Percentiles rank a stretch among this genome's conserved stretches.
Conservation (phyloP, 2,113 vertebrate genomes). For the Etia nguti region DNA sequence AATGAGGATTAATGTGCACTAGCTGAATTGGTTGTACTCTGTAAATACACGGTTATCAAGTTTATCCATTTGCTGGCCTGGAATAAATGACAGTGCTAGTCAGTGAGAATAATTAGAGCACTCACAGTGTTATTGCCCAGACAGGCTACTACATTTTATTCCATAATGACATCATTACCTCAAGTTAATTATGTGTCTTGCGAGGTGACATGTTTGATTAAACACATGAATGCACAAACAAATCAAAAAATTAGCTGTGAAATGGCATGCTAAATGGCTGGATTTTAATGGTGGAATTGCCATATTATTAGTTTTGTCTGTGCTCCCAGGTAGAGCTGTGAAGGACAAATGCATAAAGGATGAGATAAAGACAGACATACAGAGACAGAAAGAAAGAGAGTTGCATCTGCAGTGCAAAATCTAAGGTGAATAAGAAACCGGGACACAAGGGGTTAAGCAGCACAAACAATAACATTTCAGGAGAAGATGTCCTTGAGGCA, state of each 20-base stretch:
- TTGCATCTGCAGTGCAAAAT: background rate
- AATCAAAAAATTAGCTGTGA: constrained; percentile 41
- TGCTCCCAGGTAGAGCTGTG: constrained; percentile 23
- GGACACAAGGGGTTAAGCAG: constrained; percentile 71
- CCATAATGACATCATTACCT: constrained; percentile 64
- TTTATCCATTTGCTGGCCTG: constrained; percentile 34
- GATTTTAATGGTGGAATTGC: constrained; percentile 15
- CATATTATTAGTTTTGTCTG: constrained; percentile 25
- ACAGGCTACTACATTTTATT: constrained; percentile 43
- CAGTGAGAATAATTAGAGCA: constrained; percentile 51
- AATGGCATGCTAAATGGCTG: constrained; percentile 22
- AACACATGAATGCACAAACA: constrained; percentile 55
- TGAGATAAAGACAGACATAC: background rate
- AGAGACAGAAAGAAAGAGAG: background rate
- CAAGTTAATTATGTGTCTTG: constrained; percentile 51
- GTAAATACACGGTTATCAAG: constrained; percentile 17
- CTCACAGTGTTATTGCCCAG: constrained; percentile 42
- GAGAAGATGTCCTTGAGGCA: constrained; percentile 92
- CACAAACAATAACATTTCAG: constrained; percentile 81
- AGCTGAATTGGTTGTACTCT: constrained; percentile 13
- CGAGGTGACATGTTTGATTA: constrained; percentile 57
- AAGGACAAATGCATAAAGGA: constrained; percentile 40
- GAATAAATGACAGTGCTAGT: constrained; percentile 39
- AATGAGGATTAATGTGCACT: background rate
- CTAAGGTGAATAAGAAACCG: constrained; percentile 11